These are phyloP conservation scores for Camponotus fellah DNA, from an alignment of 2,888 invertebrate genomes.

Conservation along the genomic window DNA sequence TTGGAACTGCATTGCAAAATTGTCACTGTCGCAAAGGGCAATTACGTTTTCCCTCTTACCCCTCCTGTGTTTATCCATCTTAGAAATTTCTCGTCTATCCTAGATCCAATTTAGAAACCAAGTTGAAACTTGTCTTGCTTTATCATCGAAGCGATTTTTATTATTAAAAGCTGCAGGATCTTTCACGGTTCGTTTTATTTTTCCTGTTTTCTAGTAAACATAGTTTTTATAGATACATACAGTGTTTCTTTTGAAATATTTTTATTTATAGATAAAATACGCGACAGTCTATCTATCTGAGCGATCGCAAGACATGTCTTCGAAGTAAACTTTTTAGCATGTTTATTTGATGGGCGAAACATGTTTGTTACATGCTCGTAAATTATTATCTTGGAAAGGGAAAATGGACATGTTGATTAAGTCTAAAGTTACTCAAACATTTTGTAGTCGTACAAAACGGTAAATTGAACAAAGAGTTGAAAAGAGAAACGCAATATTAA, in stretches of 20 bases:
- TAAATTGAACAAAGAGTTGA: neutral
- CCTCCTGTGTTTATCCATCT: neutral
- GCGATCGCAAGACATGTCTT: conserved; percentile 43
- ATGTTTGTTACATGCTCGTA: neutral
- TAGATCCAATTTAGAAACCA: conserved; percentile 60
- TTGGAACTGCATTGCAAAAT: conserved; percentile 28
- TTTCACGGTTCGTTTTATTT: neutral
- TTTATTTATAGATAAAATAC: neutral
- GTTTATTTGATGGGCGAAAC: conserved; percentile 52
- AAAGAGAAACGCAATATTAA: neutral
- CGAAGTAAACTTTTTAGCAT: conserved; percentile 48
- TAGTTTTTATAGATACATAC: conserved; percentile 34
- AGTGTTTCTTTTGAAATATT: neutral
- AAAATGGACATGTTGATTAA: neutral
- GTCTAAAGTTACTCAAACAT: conserved; percentile 2
- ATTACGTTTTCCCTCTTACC: neutral
- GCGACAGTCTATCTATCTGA: neutral
- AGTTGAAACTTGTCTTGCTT: conserved; percentile 35
- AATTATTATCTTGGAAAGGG: conserved; percentile 13
- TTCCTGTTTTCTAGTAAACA: conserved; percentile 39
- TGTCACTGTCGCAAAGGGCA: neutral
- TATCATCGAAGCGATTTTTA: conserved; percentile 59
- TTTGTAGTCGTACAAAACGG: neutral
- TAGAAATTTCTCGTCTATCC: conserved; percentile 47
- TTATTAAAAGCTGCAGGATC: conserved; percentile 66